These are phyloP conservation scores for Scaptomyza flava DNA, from an alignment of 2,888 invertebrate genomes.

Conservation along the genomic window DNA sequence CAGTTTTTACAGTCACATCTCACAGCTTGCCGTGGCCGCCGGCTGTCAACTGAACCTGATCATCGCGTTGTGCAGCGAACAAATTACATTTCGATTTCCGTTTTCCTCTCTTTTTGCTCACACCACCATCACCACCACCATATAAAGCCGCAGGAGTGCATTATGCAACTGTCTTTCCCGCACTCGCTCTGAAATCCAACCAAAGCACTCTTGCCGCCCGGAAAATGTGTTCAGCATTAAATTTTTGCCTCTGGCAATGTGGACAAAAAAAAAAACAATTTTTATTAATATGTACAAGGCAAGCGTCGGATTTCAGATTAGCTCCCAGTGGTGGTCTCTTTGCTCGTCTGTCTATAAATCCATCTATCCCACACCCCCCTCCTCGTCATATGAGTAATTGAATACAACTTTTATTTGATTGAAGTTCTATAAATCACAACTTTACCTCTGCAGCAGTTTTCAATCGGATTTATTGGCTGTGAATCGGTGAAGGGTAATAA, in stretches of 20 bases:
- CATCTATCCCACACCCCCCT: background rate
- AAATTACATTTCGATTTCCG: slow-evolving; percentile 76
- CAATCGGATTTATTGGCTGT: slow-evolving; percentile 3
- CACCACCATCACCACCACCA: background rate
- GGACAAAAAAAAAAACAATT: slow-evolving; percentile 26
- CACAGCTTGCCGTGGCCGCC: slow-evolving; percentile 51
- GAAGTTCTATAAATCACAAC: slow-evolving; percentile 6
- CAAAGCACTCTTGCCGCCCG: slow-evolving; percentile 3
- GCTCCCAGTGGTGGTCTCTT: slow-evolving; percentile 11
- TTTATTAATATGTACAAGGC: slow-evolving; percentile 43
- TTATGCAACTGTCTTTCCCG: slow-evolving; percentile 53
- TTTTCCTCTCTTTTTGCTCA: slow-evolving; percentile 28
- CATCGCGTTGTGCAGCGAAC: slow-evolving; percentile 57
- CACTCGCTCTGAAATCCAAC: slow-evolving; percentile 32
- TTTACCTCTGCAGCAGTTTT: background rate
- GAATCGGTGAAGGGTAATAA: background rate
- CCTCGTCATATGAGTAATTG: slow-evolving; percentile 16
- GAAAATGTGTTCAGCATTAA: slow-evolving; percentile 44
- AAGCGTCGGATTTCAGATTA: slow-evolving; percentile 37
- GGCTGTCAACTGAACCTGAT: slow-evolving; percentile 65
- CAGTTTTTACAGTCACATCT: slow-evolving; percentile 44
- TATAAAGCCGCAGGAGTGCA: slow-evolving; percentile 35
- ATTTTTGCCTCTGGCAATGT: slow-evolving; percentile 17
- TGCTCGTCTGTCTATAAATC: background rate
- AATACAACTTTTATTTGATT: slow-evolving; percentile 14